Evolutionary conservation across 2,888 invertebrate genomes (phyloP), one percentile per base, ranked within the genome.

Genomic region (Nemotelus nigrinus): DNA sequence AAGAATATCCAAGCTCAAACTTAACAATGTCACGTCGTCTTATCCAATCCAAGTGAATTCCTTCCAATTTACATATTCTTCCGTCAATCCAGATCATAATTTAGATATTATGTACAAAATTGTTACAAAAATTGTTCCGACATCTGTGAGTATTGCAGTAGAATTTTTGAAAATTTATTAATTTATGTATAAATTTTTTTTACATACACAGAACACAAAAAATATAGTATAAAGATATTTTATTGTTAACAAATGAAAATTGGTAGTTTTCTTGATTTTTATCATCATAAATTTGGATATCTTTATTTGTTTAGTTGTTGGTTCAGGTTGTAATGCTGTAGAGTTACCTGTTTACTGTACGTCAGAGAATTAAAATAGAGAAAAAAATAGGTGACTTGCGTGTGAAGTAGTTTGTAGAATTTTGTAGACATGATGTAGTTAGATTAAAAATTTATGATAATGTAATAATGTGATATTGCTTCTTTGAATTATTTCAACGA

Each of bases 161-260:
- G 3, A 7, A 63, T 39, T 63, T 7, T 63, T 39, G 8, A 25
- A 43, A 6, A 63, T 39, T 63, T 63, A 43, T 63, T 63, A 63
- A 63, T 39, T 43, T 63, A 63, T 63, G 63, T 63, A 63, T 43
- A 63, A 43, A 63, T 41, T 63, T 25, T 43, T 63, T 63, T n/a
- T 63, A 41, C 1, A 25, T 25, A 25, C 25, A 25, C 25, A 25
- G 25, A 25, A 25, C 25, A 25, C 25, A 25, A 25, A 25, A n/a
- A 41, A 43, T 63, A 10, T 43, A 43, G 63, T 63, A 63, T 63
- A 63, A 63, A 63, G 63, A 63, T 39, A 63, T 10, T 25, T 50
- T 65, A 64, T 78, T 78, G 45, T 77, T 77, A 68, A 67, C 45
- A 67, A 68, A 3, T 68, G 50, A 68, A 48, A 68, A 48, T 39